Evolutionary conservation across 2,797 vertebrate species (phyloP).

Genomic region (Cygnus olor): DNA sequence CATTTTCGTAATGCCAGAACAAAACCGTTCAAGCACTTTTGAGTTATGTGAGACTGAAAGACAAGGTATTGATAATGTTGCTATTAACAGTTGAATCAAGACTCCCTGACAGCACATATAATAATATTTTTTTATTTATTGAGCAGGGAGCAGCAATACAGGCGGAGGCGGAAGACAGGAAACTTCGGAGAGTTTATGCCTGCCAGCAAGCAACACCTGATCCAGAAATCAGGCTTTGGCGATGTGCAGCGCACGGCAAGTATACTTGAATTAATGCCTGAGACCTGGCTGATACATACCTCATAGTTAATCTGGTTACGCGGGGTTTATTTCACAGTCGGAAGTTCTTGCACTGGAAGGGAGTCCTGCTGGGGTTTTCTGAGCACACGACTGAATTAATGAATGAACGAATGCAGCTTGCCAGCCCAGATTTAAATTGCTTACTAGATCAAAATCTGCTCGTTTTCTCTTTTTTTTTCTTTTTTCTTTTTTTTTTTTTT

Average conservation of each 20-base stretch:
- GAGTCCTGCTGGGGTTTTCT: conserved; percentile 77
- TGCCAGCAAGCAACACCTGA: conserved; percentile 26
- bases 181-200: conserved; percentile 22
- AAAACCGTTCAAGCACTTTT: conserved; percentile 27
- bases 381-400: conserved; percentile 76
- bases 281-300: conserved; percentile 73
- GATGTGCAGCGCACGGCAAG: conserved; percentile 19
- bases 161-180: neutral
- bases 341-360: conserved; percentile 77
- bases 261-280: conserved; percentile 70
- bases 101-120: conserved; percentile 1
- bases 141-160: neutral
- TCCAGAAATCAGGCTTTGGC: conserved; percentile 35
- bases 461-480: conserved; percentile 72
- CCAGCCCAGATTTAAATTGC: conserved; percentile 79
- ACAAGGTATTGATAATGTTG: conserved; percentile 61
- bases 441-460: conserved; percentile 79
- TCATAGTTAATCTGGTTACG: conserved; percentile 80
- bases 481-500: conserved; percentile 62
- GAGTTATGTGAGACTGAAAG: conserved; percentile 35
- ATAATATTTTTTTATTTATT: conserved; percentile 48
- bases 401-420: conserved; percentile 77
- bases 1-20: conserved; percentile 25
- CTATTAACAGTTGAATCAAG: conserved; percentile 58
- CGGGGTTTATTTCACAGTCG: conserved; percentile 79